phyloP scores from a whole-genome alignment of 2,888 invertebrate species.

The Acronicta alni region DNA sequence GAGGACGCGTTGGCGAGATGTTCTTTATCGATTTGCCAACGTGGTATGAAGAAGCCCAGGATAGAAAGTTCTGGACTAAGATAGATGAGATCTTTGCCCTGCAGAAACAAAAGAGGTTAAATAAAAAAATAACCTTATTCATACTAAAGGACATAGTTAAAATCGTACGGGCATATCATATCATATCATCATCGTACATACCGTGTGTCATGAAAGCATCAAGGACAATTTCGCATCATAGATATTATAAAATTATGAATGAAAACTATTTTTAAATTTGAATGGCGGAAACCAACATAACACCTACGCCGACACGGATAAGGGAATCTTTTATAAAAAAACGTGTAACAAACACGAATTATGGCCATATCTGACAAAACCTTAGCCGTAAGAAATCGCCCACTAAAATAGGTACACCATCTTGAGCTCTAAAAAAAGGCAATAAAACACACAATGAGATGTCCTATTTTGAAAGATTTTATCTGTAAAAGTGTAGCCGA shows the following conservation, averaged over 20 bases:
- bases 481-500: constrained; percentile 57
- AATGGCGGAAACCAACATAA: constrained; percentile 27
- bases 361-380: constrained; percentile 27
- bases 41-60: too few relatives aligned
- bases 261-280: constrained; percentile 13
- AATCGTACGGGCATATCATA: too few relatives aligned
- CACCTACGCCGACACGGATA: constrained; percentile 56
- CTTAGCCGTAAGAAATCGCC: constrained; percentile 12
- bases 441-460: constrained; percentile 44
- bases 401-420: constrained; percentile 24
- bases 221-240: background rate
- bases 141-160: too few relatives aligned
- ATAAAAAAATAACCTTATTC: too few relatives aligned
- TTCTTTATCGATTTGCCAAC: too few relatives aligned
- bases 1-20: too few relatives aligned
- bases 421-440: constrained; percentile 26
- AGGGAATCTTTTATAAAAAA: constrained; percentile 51
- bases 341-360: constrained; percentile 45
- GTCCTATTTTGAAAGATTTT: constrained; percentile 36
- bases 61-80: too few relatives aligned
- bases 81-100: too few relatives aligned
- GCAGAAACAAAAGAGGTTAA: too few relatives aligned
- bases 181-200: too few relatives aligned
- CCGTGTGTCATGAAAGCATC: too few relatives aligned
- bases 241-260: constrained; percentile 26